Evolutionary conservation across 1,140 invertebrate genomes (phyloP).

Genomic region (Scaptomyza pallida): DNA sequence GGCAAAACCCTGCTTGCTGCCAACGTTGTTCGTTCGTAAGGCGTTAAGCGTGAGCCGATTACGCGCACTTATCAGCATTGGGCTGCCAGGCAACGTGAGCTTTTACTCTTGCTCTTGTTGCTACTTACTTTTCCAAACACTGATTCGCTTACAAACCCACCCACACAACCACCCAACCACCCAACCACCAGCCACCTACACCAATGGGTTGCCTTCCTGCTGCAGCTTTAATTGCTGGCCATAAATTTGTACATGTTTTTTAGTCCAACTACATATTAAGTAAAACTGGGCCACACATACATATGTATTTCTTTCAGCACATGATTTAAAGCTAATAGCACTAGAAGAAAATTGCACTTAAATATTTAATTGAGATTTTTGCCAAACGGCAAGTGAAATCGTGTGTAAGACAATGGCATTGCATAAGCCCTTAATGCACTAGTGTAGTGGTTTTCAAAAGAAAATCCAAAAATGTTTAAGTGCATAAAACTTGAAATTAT

Average conservation of each 20-base stretch:
- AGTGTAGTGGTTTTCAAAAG: not conserved
- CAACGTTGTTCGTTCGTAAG: slow-evolving; percentile 23
- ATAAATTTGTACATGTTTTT: slow-evolving; percentile 62
- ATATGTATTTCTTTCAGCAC: not conserved
- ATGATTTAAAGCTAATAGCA: slow-evolving; percentile 1
- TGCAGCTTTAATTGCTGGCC: slow-evolving; percentile 72
- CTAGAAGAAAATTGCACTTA: slow-evolving; percentile 6
- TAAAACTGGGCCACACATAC: slow-evolving; percentile 23
- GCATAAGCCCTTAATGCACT: not conserved
- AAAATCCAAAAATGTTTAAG: not conserved
- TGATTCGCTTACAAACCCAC: not conserved
- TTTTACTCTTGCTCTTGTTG: not conserved
- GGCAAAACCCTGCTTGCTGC: slow-evolving; percentile 1
- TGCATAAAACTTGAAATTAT: not conserved
- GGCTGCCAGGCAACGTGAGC: slow-evolving; percentile 21
- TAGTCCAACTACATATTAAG: slow-evolving; percentile 17
- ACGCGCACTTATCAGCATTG: slow-evolving; percentile 63
- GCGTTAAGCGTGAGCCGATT: slow-evolving; percentile 73
- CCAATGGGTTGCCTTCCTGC: not conserved
- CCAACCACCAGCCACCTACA: not conserved
- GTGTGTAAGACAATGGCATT: not conserved
- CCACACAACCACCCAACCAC: too few relatives aligned
- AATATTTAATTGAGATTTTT: slow-evolving; percentile 4
- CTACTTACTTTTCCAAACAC: slow-evolving; percentile 25
- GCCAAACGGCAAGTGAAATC: not conserved